Base-by-base conservation (phyloP, 2,888 invertebrate genomes). In the Himalopsyche anomala region DNA sequence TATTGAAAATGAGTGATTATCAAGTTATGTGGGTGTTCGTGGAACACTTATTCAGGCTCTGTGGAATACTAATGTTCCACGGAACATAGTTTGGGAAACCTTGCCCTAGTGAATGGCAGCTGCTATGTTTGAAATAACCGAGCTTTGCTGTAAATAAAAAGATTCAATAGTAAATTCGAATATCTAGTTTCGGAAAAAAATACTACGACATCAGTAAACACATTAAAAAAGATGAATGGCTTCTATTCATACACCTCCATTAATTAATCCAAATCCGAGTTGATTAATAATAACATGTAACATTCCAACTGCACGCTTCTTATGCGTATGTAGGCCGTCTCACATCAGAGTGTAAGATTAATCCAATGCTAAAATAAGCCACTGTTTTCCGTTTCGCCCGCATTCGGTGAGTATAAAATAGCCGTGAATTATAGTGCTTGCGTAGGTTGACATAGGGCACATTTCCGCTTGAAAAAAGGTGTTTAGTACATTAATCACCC, bases 271-370 rank as follows among this genome's bases (percentile, higher is more conserved):
- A 74, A 74, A 74, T 74, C 38, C 38, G 15, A 28, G 38, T 36
- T 74, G 74, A 74, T 74, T 74, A 74, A 74, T 74, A 74, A 51
- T 36, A 74, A 12, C 38, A 74, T 74, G 38, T 74, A 74, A 36
- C 74, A 74, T 74, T 74, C 74, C 74, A 74, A 74, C 19, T 74
- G 74, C 74, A 74, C 36, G 36, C 36, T 36, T 74, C 74, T 74
- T 74, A 9, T 15, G 15, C 5, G 19, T 15, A 3, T 28, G 74
- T 74, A 74, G 8, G 38, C 12, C 74, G 38, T 38, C 74, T 15
- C 74, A 74, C 74, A 74, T 38, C 15, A 74, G 74, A 74, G 36
- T 74, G 74, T 74, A 38, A 38, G 74, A 74, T 38, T 74, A 74
- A 74, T 74, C 74, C 74, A 15, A 74, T 36, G 36, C 74, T 36